Evolutionary conservation across 2,113 vertebrate genomes (phyloP).

Genomic region (Percina caprodes): DNA sequence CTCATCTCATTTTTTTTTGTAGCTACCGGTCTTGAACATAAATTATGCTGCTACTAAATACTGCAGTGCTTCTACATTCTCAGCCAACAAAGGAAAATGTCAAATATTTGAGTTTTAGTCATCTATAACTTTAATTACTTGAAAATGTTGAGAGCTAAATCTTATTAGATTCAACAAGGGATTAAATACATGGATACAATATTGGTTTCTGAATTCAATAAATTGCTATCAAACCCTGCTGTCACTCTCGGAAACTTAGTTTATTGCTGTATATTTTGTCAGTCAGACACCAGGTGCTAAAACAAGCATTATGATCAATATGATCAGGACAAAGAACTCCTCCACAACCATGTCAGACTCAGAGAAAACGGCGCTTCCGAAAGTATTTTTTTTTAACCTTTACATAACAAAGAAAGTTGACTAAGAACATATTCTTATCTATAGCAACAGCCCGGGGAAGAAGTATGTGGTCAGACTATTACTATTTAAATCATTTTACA

Average conservation of each 20-base stretch:
- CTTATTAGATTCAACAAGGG: not conserved
- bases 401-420: constrained; percentile 52
- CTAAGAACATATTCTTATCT: constrained; percentile 50
- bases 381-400: constrained; percentile 40
- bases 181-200: not conserved
- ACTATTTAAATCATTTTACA: constrained; percentile 48
- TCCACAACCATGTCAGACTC: constrained; percentile 15
- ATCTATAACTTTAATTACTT: constrained; percentile 18
- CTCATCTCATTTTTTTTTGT: constrained; percentile 15
- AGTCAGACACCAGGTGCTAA: not conserved
- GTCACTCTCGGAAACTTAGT: not conserved
- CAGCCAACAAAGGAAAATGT: not conserved
- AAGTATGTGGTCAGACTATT: constrained; percentile 26
- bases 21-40: not conserved
- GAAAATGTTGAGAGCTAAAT: constrained; percentile 14
- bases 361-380: constrained; percentile 2
- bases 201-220: constrained; percentile 1
- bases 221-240: not conserved
- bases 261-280: not conserved
- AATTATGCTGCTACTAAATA: not conserved
- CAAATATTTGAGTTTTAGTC: not conserved
- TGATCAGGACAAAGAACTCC: not conserved
- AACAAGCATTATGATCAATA: not conserved
- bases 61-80: not conserved
- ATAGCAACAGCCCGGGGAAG: constrained; percentile 39